Evolutionary conservation across 1,140 invertebrate species (phyloP), one percentile per base, ranked within the genome.

Genomic region (Cotesia vestalis): DNA sequence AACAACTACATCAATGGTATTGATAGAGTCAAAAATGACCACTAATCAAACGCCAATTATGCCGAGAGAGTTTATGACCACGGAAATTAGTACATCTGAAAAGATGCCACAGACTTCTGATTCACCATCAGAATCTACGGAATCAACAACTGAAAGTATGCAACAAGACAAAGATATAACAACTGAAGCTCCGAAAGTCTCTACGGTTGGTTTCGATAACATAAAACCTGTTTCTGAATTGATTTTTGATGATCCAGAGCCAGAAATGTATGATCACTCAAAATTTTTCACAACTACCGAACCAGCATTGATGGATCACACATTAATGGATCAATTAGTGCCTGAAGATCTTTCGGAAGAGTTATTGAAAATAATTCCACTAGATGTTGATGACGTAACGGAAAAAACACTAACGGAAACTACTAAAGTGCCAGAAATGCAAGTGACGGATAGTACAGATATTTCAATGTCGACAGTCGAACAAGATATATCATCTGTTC

Each of bases 21-120:
- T 75, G 14, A 17, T 77, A 3, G 82, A 84, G 5, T 77, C 78
- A 0, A 86, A 83, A 73, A 86, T 85, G 1, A 86, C 85, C 4
- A 81, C 80, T 46, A 46, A 9, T 34, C 82, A 84, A 75, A 71
- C 84, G 3, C 84, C 85, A 5, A 85, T 87, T 61, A 72, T 84
- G 4, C 85, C 85, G 1, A 85, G 86, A 36, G 85, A 87, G 73
- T 72, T 84, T 12, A 80, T 81, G 73, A 84, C 85, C 3, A 85
- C 81, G 4, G 78, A 80, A 71, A 61, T 69, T 40, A 78, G 35
- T 61, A 59, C 69, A 9, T 57, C 67, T 46, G 63, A 73, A 52
- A 59, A 53, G 53, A 69, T 68, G 35, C 8, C 59, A 14, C 11
- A 67, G 8, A 34, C 57, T n/a, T 38, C 40, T 60, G 57, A 6